phyloP scores from a whole-genome alignment of 2,797 vertebrate genomes.

The Gallinago stenura region DNA sequence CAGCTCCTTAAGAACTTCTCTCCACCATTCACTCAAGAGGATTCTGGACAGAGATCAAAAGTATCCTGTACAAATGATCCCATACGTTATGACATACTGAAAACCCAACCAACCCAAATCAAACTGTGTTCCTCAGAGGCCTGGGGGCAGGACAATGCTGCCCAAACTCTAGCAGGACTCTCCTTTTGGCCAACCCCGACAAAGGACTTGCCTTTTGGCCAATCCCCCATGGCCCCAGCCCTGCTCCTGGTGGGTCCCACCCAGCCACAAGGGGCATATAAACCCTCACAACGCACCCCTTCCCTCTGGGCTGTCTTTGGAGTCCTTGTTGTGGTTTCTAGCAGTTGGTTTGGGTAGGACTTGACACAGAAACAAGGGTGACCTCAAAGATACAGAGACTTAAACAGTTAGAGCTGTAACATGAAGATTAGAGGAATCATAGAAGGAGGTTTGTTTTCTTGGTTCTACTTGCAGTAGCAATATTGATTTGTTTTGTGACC shows the following conservation, averaged over 20 bases:
- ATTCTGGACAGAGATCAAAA: neutral
- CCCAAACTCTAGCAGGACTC: neutral
- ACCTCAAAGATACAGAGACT: neutral
- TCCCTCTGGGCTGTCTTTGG: rapidly evolving
- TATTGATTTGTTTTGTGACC: neutral
- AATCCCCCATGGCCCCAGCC: rapidly evolving
- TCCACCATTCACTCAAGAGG: neutral
- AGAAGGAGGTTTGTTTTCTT: neutral
- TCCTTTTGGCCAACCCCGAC: neutral
- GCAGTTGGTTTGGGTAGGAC: neutral
- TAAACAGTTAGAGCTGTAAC: neutral
- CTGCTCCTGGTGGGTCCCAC: neutral
- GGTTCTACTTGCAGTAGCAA: neutral
- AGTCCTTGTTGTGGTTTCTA: neutral
- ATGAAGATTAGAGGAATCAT: neutral
- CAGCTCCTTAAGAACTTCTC: neutral
- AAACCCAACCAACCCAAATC: neutral
- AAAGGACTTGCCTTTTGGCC: neutral
- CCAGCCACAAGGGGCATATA: neutral
- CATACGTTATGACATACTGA: neutral
- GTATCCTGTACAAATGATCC: neutral
- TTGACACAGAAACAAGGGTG: neutral
- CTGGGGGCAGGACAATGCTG: neutral
- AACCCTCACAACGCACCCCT: neutral
- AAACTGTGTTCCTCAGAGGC: neutral